These are phyloP conservation scores for Lasiurus borealis DNA, from an alignment of 2,113 vertebrate species.

Conservation along the genomic window DNA sequence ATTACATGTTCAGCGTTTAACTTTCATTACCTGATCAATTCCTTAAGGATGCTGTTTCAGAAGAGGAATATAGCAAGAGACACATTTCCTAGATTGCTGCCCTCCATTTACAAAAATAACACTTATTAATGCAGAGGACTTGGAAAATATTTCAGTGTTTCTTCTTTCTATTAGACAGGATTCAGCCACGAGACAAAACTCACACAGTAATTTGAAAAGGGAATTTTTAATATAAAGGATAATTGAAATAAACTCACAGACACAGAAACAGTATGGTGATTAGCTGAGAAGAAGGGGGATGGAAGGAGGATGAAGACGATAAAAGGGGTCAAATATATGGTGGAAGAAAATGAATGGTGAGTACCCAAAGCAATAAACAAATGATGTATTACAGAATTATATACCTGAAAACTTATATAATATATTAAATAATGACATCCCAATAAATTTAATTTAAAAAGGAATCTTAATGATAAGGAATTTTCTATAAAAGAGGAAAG, in stretches of 20 bases:
- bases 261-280: neutral
- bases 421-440: neutral
- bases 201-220: neutral
- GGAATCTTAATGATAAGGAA: neutral
- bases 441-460: neutral
- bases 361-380: neutral
- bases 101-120: conserved; percentile 1
- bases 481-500: neutral
- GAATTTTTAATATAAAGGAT: neutral
- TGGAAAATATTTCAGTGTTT: neutral
- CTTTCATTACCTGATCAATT: conserved; percentile 49
- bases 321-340: neutral
- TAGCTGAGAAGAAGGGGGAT: neutral
- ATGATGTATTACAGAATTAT: neutral
- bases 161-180: neutral
- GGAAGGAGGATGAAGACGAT: neutral
- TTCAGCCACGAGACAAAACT: neutral
- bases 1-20: conserved; percentile 30
- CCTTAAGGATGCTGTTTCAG: conserved; percentile 27
- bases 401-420: neutral
- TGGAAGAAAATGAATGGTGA: neutral
- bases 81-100: neutral
- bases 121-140: neutral
- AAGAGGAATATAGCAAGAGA: neutral
- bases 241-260: neutral